These are phyloP conservation scores for Brachyhypopomus occidentalis DNA, from an alignment of 2,113 vertebrate genomes.

Conservation along the genomic window DNA sequence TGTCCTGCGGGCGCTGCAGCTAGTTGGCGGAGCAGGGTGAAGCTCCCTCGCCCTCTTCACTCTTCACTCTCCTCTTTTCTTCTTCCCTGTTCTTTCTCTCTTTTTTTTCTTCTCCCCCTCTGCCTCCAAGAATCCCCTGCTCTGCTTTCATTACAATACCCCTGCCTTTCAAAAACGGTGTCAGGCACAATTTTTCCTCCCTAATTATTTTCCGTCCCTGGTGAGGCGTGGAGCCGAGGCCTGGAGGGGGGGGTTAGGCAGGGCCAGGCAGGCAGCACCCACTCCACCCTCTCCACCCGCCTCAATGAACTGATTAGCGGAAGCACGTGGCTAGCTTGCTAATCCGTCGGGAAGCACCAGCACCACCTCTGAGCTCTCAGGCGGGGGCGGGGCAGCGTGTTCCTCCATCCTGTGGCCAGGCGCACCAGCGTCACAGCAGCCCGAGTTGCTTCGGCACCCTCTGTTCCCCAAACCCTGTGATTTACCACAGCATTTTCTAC, in stretches of 20 bases:
- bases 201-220: constrained; percentile 80
- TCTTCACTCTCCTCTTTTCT: constrained; percentile 45
- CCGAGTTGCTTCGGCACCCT: constrained; percentile 38
- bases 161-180: constrained; percentile 80
- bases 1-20: constrained; percentile 69
- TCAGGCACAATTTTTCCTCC: constrained; percentile 79
- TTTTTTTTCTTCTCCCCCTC: constrained; percentile 41
- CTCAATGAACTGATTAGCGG: constrained; percentile 38
- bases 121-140: constrained; percentile 74
- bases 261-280: constrained; percentile 55
- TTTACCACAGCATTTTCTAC: constrained; percentile 90
- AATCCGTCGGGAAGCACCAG: constrained; percentile 9
- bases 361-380: not conserved
- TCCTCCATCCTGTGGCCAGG: constrained; percentile 17
- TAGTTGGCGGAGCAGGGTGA: constrained; percentile 68
- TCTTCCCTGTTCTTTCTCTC: not conserved
- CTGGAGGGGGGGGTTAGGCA: constrained; percentile 65
- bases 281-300: constrained; percentile 31
- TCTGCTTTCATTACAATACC: constrained; percentile 81
- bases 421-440: not conserved
- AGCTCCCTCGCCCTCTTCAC: constrained; percentile 69
- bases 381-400: too few species aligned
- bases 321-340: constrained; percentile 14
- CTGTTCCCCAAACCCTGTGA: constrained; percentile 71
- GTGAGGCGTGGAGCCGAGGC: constrained; percentile 75